These are phyloP conservation scores for Sarcoramphus papa DNA, from an alignment of 2,797 vertebrate species.

Conservation along the genomic window DNA sequence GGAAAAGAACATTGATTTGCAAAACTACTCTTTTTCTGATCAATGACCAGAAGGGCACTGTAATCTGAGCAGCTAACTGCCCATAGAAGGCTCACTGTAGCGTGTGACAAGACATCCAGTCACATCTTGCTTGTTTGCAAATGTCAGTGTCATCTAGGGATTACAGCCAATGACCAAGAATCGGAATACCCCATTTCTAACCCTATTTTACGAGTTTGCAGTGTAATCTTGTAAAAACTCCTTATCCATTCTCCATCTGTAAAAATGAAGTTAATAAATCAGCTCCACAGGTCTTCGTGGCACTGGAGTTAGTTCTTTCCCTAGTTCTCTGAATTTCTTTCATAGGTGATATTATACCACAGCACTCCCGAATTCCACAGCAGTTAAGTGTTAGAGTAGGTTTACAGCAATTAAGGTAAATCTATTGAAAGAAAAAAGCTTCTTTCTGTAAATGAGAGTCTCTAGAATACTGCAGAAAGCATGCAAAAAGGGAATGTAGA, in stretches of 20 bases:
- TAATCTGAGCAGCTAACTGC: neutral
- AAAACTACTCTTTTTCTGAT: neutral
- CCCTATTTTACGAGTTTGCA: neutral
- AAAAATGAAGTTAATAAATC: neutral
- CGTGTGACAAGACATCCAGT: neutral
- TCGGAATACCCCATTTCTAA: neutral
- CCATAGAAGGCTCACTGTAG: neutral
- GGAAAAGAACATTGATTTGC: neutral
- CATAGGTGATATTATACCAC: neutral
- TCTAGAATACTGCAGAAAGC: neutral
- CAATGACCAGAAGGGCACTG: neutral
- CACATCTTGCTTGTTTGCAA: neutral
- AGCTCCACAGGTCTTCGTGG: neutral
- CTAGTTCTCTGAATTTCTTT: neutral
- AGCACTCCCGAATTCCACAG: neutral
- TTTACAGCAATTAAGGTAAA: neutral
- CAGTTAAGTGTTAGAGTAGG: neutral
- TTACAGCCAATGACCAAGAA: neutral
- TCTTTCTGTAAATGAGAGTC: neutral
- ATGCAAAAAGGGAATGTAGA: neutral
- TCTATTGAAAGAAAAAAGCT: neutral
- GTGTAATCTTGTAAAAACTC: neutral
- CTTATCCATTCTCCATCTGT: neutral
- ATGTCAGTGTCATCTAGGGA: neutral
- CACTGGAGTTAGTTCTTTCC: neutral